phyloP scores from a whole-genome alignment of 2,888 invertebrate genomes.

The Muschampia plurimacula region DNA sequence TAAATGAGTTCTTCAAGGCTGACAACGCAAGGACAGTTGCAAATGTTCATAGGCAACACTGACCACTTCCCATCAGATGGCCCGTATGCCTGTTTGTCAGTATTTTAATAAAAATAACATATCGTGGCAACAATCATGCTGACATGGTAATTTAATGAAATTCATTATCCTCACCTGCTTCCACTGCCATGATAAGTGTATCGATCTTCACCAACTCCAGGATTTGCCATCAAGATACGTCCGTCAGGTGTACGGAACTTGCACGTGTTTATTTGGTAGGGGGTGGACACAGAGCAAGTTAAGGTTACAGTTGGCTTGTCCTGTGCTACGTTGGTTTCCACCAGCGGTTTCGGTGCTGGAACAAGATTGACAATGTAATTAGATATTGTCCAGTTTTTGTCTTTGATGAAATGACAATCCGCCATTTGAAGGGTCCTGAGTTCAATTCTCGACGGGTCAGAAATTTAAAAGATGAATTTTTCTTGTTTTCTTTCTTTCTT shows the following conservation, averaged over 20 bases:
- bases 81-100: no score
- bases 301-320: conserved; percentile 55
- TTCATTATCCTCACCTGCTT: conserved; percentile 51
- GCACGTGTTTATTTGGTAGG: conserved; percentile 57
- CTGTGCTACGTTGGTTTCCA: conserved; percentile 54
- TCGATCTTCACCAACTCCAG: conserved; percentile 64
- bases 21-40: no score
- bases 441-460: neutral
- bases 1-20: no score
- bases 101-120: no score
- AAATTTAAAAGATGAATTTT: neutral
- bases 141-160: neutral
- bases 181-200: conserved; percentile 57
- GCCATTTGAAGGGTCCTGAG: no score
- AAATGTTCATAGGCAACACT: no score
- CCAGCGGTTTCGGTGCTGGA: conserved; percentile 57
- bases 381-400: no score
- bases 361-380: conserved; percentile 15
- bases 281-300: conserved; percentile 59
- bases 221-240: conserved; percentile 59
- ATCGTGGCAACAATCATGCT: neutral
- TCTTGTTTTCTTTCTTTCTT: no score
- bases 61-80: no score
- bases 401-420: no score
- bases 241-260: conserved; percentile 68